phyloP scores from a whole-genome alignment of 2,113 vertebrate species.

The Poicephalus meyeri region DNA sequence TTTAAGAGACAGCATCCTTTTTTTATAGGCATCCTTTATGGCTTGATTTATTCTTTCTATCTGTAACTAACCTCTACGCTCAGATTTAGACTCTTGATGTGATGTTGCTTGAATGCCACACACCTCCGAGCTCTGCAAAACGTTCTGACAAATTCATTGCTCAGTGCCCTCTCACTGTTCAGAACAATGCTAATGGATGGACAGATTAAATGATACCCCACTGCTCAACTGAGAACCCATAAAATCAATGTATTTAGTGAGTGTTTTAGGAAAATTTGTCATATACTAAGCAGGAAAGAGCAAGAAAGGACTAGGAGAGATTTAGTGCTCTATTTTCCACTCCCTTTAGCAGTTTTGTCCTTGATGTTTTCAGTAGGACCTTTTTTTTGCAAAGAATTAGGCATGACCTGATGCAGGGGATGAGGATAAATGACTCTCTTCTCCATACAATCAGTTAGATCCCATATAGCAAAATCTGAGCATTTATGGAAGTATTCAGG shows the following conservation, averaged over 20 bases:
- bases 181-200: constrained; percentile 8
- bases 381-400: neutral
- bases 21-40: constrained; percentile 40
- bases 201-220: constrained; percentile 7
- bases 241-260: constrained; percentile 32
- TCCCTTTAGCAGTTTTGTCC: neutral
- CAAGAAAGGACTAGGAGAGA: neutral
- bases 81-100: constrained; percentile 46
- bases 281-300: neutral
- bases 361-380: neutral
- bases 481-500: neutral
- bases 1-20: constrained; percentile 33
- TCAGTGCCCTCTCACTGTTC: neutral
- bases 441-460: neutral
- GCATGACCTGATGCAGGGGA: neutral
- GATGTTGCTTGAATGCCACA: neutral
- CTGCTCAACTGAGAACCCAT: constrained; percentile 11
- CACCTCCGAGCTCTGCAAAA: neutral
- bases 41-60: constrained; percentile 52
- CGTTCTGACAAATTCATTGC: constrained; percentile 23
- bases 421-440: neutral
- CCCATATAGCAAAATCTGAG: neutral
- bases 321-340: neutral
- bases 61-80: constrained; percentile 45
- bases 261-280: constrained; percentile 3